These are phyloP conservation scores for Natrix natrix DNA, from an alignment of 2,797 vertebrate genomes.

Conservation along the genomic window DNA sequence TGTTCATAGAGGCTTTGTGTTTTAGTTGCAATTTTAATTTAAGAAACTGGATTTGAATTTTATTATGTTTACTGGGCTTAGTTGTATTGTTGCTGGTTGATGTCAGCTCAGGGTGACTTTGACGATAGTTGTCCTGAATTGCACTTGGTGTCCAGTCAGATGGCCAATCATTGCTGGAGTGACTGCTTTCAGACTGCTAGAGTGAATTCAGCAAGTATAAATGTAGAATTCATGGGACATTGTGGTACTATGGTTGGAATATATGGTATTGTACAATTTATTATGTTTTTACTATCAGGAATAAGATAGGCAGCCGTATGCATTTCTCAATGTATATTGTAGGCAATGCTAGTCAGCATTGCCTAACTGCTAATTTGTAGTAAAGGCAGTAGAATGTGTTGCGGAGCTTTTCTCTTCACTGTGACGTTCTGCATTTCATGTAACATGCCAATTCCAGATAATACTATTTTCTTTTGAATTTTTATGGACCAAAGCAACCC, in stretches of 20 bases:
- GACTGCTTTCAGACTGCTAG: not conserved
- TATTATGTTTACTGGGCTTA: not conserved
- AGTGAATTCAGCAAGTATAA: not conserved
- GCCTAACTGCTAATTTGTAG: not conserved
- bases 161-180: not conserved
- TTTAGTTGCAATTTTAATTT: not conserved
- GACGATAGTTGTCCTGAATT: not conserved
- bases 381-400: not conserved
- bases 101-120: not conserved
- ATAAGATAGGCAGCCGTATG: not conserved
- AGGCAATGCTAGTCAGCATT: not conserved
- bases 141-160: not conserved
- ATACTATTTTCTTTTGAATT: not conserved
- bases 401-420: not conserved
- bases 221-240: not conserved
- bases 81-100: not conserved
- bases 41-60: not conserved
- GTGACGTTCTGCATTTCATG: not conserved
- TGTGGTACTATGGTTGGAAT: not conserved
- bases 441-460: not conserved
- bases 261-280: not conserved
- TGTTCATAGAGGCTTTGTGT: not conserved
- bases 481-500: not conserved
- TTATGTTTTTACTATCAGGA: not conserved
- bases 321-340: not conserved